Percentiles rank a stretch among this genome's conserved stretches.
Evolutionary conservation across 1,140 invertebrate species (phyloP).

Genomic region (Stegodyphus mimosarum): DNA sequence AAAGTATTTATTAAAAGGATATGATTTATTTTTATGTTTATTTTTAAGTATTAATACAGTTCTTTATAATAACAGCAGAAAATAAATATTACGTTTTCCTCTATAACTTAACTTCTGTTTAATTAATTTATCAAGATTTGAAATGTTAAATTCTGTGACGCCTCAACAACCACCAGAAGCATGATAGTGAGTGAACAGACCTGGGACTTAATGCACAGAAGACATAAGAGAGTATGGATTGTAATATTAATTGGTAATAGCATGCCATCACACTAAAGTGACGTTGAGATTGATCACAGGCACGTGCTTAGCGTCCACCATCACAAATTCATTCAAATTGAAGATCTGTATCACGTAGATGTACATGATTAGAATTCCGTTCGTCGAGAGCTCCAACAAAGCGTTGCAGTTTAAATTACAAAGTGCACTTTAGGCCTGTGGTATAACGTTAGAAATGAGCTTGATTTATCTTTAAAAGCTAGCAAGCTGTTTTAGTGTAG

Average conservation of each 20-base stretch:
- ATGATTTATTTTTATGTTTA: too few relatives aligned
- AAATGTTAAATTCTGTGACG: too few relatives aligned
- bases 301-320: conserved; percentile 30
- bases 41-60: too few relatives aligned
- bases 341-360: conserved; percentile 46
- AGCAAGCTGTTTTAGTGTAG: neutral
- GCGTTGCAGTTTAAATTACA: conserved; percentile 59
- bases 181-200: too few relatives aligned
- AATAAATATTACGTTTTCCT: too few relatives aligned
- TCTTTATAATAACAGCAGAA: too few relatives aligned
- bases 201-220: too few relatives aligned
- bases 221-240: too few relatives aligned
- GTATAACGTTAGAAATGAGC: conserved; percentile 7
- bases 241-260: conserved; percentile 53
- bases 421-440: conserved; percentile 40
- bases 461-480: conserved; percentile 34
- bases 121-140: too few relatives aligned
- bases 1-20: too few relatives aligned
- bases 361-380: conserved; percentile 47
- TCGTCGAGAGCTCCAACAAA: conserved; percentile 37
- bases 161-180: too few relatives aligned
- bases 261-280: conserved; percentile 33
- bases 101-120: too few relatives aligned
- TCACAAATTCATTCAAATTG: conserved; percentile 47
- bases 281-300: conserved; percentile 45